These are phyloP conservation scores for Xanthia icteritia DNA, from an alignment of 2,888 invertebrate genomes.

Conservation along the genomic window DNA sequence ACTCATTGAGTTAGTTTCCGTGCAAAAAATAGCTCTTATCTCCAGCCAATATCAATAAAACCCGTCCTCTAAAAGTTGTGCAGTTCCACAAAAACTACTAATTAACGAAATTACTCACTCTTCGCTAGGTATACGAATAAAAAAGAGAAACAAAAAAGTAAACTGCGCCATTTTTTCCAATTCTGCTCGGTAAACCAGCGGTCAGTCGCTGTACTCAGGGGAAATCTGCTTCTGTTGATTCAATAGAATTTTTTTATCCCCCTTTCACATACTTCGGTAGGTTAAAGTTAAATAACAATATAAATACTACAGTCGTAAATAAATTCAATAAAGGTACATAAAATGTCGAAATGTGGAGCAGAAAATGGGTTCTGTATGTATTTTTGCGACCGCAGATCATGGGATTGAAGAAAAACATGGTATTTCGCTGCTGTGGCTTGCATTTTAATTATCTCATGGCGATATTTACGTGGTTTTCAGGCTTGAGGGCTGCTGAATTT, in stretches of 20 bases:
- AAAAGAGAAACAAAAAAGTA: conserved; percentile 52
- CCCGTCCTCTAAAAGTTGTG: neutral
- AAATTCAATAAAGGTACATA: conserved; percentile 14
- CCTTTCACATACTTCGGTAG: conserved; percentile 70
- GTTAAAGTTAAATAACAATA: conserved; percentile 76
- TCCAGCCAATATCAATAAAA: neutral
- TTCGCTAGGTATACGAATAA: conserved; percentile 40
- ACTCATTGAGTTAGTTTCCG: neutral
- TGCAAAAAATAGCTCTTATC: neutral
- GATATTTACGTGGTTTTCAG: conserved; percentile 11
- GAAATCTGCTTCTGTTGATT: conserved; percentile 84
- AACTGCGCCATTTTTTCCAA: conserved; percentile 74
- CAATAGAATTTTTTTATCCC: conserved; percentile 82
- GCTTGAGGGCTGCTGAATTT: neutral
- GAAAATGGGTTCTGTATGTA: conserved; percentile 29
- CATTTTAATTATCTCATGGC: conserved; percentile 13
- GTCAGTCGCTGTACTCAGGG: conserved; percentile 80
- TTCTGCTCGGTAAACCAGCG: conserved; percentile 76
- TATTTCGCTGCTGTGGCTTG: conserved; percentile 15
- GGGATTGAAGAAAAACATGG: conserved; percentile 31
- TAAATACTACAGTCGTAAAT: conserved; percentile 68
- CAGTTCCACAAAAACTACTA: conserved; percentile 32
- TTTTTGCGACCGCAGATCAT: conserved; percentile 2
- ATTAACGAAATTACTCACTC: conserved; percentile 57
- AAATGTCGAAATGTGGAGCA: neutral